phyloP scores from a whole-genome alignment of 2,888 invertebrate species.

The Ischnus inquisitorius region DNA sequence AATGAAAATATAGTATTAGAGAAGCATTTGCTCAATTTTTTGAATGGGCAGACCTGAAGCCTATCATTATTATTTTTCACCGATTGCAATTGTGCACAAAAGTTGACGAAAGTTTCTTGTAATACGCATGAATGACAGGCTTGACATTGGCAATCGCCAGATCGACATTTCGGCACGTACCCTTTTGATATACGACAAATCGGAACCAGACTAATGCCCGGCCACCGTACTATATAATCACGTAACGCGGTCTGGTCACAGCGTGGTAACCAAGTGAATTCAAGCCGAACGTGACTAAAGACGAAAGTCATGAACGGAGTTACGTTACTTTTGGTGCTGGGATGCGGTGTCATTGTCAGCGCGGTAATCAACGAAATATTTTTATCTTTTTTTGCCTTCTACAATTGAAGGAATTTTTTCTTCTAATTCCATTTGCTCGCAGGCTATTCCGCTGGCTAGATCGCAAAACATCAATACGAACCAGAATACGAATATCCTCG shows the following conservation, averaged over 20 bases:
- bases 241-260: conserved; percentile 42
- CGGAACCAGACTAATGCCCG: not conserved
- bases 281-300: conserved; percentile 8
- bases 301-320: conserved; percentile 54
- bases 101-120: conserved; percentile 22
- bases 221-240: conserved; percentile 49
- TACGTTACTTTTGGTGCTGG: conserved; percentile 43
- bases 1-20: too few relatives aligned
- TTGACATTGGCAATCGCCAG: conserved; percentile 55
- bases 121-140: conserved; percentile 58
- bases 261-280: conserved; percentile 41
- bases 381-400: not conserved
- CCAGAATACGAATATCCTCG: conserved; percentile 36
- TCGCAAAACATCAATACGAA: conserved; percentile 37
- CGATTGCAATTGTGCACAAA: not conserved
- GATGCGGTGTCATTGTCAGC: conserved; percentile 38
- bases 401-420: conserved; percentile 13
- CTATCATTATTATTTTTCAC: not conserved
- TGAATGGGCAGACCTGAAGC: not conserved
- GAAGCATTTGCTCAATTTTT: too few relatives aligned
- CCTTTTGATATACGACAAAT: conserved; percentile 66
- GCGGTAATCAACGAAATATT: conserved; percentile 49
- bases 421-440: not conserved
- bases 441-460: not conserved
- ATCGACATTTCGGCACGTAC: conserved; percentile 41